Percentiles rank a stretch among this genome's conserved stretches.
These are phyloP conservation scores for Theretra japonica DNA, from an alignment of 2,888 invertebrate species.

Conservation along the genomic window DNA sequence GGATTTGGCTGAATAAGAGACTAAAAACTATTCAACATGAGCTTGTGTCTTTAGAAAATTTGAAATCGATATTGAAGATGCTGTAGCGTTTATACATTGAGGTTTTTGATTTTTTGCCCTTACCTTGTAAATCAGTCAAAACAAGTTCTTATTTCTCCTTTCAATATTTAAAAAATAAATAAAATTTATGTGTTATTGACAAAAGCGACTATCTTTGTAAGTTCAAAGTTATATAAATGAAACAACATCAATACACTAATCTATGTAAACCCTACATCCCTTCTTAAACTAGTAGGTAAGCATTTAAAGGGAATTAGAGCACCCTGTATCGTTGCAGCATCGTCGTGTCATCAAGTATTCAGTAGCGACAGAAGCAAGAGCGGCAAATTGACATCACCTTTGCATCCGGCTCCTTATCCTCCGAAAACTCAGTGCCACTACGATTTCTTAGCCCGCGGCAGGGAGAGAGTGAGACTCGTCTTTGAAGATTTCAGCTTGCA, in stretches of 20 bases:
- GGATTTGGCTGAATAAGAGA: background rate
- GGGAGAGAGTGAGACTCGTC: constrained; percentile 92
- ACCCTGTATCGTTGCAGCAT: constrained; percentile 80
- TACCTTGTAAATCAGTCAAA: too few species aligned
- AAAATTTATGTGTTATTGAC: too few species aligned
- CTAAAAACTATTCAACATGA: background rate
- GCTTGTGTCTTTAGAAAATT: background rate
- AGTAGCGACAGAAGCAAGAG: constrained; percentile 91
- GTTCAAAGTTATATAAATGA: too few species aligned
- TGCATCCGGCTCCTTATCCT: constrained; percentile 92
- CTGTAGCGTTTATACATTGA: too few species aligned
- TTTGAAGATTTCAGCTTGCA: constrained; percentile 93
- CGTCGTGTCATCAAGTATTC: constrained; percentile 90
- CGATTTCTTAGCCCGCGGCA: constrained; percentile 93
- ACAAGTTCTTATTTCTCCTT: too few species aligned
- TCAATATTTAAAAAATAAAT: too few species aligned
- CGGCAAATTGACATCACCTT: constrained; percentile 93
- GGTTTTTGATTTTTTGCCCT: too few species aligned
- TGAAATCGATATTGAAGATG: too few species aligned
- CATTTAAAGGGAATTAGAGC: background rate
- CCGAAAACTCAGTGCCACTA: constrained; percentile 93
- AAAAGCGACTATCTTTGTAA: too few species aligned
- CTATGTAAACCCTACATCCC: background rate
- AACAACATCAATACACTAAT: too few species aligned
- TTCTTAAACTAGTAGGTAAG: background rate